phyloP scores from a whole-genome alignment of 2,888 invertebrate species.

The Hemicrepidius hirtus region DNA sequence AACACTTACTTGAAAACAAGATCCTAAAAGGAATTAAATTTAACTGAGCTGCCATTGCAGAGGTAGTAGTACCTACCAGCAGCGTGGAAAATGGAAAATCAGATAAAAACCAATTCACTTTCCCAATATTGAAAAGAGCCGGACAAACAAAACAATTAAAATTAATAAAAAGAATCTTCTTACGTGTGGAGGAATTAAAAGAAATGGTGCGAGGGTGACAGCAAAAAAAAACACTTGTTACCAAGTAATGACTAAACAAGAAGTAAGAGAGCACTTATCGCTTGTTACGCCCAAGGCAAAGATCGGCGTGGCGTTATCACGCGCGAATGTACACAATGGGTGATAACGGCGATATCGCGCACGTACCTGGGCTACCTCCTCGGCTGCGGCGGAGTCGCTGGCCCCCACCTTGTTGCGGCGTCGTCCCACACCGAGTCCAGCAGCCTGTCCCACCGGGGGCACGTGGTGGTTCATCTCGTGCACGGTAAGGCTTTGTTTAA shows the following conservation, averaged over 20 bases:
- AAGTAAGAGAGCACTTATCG: slow-evolving; percentile 54
- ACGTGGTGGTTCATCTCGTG: slow-evolving; percentile 94
- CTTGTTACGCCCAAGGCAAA: slow-evolving; percentile 57
- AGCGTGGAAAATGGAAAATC: no score
- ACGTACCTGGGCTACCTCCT: slow-evolving; percentile 65
- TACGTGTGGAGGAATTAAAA: background rate
- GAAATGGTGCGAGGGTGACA: slow-evolving; percentile 7
- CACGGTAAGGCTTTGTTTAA: slow-evolving; percentile 92
- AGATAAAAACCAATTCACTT: background rate
- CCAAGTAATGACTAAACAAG: slow-evolving; percentile 53
- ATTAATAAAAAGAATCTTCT: slow-evolving; percentile 15
- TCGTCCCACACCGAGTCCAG: slow-evolving; percentile 74
- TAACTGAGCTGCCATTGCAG: no score
- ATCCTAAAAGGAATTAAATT: no score
- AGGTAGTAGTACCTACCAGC: no score
- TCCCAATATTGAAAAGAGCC: slow-evolving; percentile 2
- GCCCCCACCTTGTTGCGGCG: slow-evolving; percentile 86
- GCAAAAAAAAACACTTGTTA: slow-evolving; percentile 50
- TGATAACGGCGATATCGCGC: slow-evolving; percentile 54
- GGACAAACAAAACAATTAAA: background rate
- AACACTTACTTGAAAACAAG: no score
- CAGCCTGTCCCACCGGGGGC: slow-evolving; percentile 83
- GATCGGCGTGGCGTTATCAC: slow-evolving; percentile 57
- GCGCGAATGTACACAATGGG: slow-evolving; percentile 55
- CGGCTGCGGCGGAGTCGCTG: slow-evolving; percentile 76